These are phyloP conservation scores for Leucoptera coffeella DNA, from an alignment of 2,888 invertebrate genomes.

Conservation along the genomic window DNA sequence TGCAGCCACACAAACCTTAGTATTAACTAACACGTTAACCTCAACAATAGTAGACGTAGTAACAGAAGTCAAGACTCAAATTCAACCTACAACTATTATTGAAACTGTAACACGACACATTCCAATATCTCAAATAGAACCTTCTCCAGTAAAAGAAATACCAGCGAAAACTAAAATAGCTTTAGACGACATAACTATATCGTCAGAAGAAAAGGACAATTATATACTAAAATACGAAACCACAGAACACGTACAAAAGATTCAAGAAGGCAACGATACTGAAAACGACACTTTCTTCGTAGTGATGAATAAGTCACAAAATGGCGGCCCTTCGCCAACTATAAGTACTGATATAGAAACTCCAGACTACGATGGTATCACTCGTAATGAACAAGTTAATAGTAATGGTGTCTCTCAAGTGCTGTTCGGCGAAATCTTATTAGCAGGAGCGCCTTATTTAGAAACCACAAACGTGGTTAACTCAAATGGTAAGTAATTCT, in stretches of 20 bases:
- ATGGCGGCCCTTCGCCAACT: constrained; percentile 28
- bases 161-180: constrained; percentile 24
- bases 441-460: constrained; percentile 57
- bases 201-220: constrained; percentile 44
- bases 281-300: constrained; percentile 74
- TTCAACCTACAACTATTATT: constrained; percentile 66
- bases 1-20: constrained; percentile 66
- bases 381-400: constrained; percentile 58
- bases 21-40: constrained; percentile 74
- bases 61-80: constrained; percentile 64
- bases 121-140: constrained; percentile 32
- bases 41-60: constrained; percentile 75
- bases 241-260: constrained; percentile 37
- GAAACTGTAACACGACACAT: constrained; percentile 64
- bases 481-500: constrained; percentile 20
- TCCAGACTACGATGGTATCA: constrained; percentile 38
- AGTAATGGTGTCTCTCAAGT: constrained; percentile 61
- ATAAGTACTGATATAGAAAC: constrained; percentile 28
- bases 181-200: constrained; percentile 41
- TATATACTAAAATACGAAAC: constrained; percentile 33
- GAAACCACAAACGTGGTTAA: constrained; percentile 40
- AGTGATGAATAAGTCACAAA: constrained; percentile 61
- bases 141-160: constrained; percentile 25
- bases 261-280: constrained; percentile 39
- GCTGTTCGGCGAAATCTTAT: constrained; percentile 62